Evolutionary conservation across 2,113 vertebrate species (phyloP).

Genomic region (Nannospalax galili): DNA sequence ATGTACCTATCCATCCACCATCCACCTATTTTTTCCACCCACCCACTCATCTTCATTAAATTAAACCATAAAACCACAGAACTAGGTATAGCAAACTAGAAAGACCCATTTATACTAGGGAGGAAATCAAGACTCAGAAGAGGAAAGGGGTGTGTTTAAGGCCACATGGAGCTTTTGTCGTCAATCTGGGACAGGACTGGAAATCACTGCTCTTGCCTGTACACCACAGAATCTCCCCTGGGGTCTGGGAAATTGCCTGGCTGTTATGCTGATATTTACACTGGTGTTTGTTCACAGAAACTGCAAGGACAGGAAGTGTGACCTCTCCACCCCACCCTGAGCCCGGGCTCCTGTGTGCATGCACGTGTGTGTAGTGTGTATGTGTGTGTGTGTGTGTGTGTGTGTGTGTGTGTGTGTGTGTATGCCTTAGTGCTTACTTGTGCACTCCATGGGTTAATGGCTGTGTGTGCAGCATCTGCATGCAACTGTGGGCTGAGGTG

Average conservation of each 20-base stretch:
- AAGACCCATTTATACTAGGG: not conserved
- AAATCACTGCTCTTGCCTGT: conserved; percentile 10
- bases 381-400: not conserved
- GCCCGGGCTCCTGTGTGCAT: not conserved
- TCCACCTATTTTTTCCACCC: not conserved
- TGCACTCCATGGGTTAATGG: no score
- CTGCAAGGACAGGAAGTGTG: conserved; percentile 51
- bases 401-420: not conserved
- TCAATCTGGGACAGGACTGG: conserved; percentile 18
- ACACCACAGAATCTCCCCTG: conserved; percentile 45
- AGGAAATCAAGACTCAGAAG: conserved; percentile 34
- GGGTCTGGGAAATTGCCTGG: conserved; percentile 46
- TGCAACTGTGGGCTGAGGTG: not conserved
- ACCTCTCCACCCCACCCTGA: conserved; percentile 6
- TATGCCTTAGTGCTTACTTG: not conserved
- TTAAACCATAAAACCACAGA: not conserved
- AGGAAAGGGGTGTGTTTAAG: conserved; percentile 8
- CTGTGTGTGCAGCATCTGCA: not conserved
- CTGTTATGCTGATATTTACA: conserved; percentile 52
- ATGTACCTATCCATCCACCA: not conserved
- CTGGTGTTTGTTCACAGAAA: conserved; percentile 46
- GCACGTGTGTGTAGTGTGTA: not conserved
- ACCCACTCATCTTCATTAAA: not conserved
- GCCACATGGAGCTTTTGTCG: not conserved
- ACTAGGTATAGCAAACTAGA: not conserved